Base-by-base conservation (phyloP, 2,113 vertebrate species). In the Vulpes ferrilata region DNA sequence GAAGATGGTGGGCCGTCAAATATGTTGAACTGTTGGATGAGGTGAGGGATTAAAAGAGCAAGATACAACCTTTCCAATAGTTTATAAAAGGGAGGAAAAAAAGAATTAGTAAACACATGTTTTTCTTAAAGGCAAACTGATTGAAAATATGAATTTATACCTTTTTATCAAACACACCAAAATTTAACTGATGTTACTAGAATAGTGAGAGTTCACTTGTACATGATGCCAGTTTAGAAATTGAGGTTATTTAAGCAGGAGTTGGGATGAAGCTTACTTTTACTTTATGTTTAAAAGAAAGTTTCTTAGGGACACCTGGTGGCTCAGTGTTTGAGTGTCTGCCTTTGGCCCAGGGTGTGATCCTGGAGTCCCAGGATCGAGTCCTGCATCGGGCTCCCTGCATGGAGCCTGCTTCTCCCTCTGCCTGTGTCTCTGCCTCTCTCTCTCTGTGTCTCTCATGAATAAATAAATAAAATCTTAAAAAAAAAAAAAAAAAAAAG, bases 151-250 rank as follows among this genome's bases (percentile, higher is more conserved):
- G 27, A n/a, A 82, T 90, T 93, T 90, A 19, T 76, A 43, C 11
- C 57, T 90, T 86, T 92, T 43, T 85, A 32, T 65, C 27, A 79
- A 93, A 51, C 2, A 88, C 53, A 65, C 2, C 73, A 22, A 92
- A 74, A 38, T 94, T 65, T 59, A 90, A 35, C 35, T 78, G n/a
- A 79, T 82, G 60, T 19, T 38, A 11, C 32, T 79, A 22, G 60
- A 95, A 55, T 51, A 62, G 88, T 0, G 67, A 12, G 51, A 65
- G 78, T 78, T 95, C 19, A 73, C 23, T 96, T 94, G 60, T 64
- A 57, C 35, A 74, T 92, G 51, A 87, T 93, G 51, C 22, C 35
- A 64, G 59, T 74, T 95, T 80, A 97, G 87, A 93, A 94, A 93
- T 23, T 79, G 48, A 88, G 38, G 65, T 73, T 51, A 96, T 93